Conservation (phyloP, 2,888 invertebrate species). For the Plagiodera versicolora region DNA sequence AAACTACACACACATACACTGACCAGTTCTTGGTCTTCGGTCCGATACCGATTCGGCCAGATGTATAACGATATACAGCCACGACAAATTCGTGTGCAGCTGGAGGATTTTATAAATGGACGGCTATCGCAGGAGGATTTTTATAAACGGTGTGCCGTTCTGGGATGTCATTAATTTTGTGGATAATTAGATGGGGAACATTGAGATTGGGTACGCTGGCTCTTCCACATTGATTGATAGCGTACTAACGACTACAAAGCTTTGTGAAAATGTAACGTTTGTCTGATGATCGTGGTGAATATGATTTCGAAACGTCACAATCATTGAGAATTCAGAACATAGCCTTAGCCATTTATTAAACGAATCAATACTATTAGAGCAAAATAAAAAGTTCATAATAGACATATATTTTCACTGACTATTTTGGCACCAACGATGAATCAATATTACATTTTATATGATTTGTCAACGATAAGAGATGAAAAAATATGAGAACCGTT, state of each 20-base stretch:
- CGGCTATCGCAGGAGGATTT: background rate
- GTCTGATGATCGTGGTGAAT: too few relatives aligned
- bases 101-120: constrained; percentile 1
- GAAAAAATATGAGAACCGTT: too few relatives aligned
- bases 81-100: background rate
- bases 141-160: background rate
- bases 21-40: background rate
- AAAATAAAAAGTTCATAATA: too few relatives aligned
- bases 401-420: too few relatives aligned
- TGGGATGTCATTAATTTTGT: background rate
- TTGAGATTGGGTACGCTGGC: background rate
- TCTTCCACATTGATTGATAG: background rate
- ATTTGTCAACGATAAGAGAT: too few relatives aligned
- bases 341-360: too few relatives aligned
- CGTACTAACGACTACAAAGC: background rate
- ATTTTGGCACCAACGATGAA: too few relatives aligned
- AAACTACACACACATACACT: constrained; percentile 37
- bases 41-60: background rate
- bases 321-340: too few relatives aligned
- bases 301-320: too few relatives aligned
- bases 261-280: background rate
- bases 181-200: background rate
- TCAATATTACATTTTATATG: too few relatives aligned
- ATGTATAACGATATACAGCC: background rate
- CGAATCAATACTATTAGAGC: too few relatives aligned